Conservation (phyloP, 1,140 invertebrate genomes). For the Drosophila pruinosa region DNA sequence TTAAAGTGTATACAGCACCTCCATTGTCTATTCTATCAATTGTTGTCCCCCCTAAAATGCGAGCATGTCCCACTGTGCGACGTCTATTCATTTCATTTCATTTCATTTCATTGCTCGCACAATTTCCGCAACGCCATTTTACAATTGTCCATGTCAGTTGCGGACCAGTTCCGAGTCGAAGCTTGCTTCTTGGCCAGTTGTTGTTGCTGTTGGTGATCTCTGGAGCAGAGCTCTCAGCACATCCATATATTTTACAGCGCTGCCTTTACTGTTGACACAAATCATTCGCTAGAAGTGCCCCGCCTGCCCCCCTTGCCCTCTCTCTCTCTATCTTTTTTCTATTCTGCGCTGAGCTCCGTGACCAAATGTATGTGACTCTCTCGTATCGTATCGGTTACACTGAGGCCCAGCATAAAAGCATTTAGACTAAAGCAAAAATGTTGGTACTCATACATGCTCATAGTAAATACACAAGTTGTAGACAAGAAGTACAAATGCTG, state of each 20-base stretch:
- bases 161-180: conserved; percentile 2
- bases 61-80: conserved; percentile 1
- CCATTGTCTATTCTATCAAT: neutral
- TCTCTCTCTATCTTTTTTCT: neutral
- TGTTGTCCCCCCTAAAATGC: neutral
- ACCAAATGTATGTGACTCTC: conserved; percentile 54
- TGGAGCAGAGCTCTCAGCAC: neutral
- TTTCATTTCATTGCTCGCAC: conserved; percentile 62
- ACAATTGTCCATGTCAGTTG: conserved; percentile 55
- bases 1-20: neutral
- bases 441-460: conserved; percentile 38
- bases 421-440: conserved; percentile 48
- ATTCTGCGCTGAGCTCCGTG: conserved; percentile 49
- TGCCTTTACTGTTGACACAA: conserved; percentile 72
- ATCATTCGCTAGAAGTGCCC: conserved; percentile 72
- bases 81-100: conserved; percentile 46
- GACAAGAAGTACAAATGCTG: neutral
- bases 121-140: conserved; percentile 73
- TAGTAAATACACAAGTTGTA: too few species aligned
- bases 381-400: conserved; percentile 60
- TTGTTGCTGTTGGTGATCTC: conserved; percentile 5
- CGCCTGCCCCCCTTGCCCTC: conserved; percentile 7
- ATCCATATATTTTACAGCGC: conserved; percentile 38
- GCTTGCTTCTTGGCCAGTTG: conserved; percentile 25
- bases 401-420: conserved; percentile 17